Percentiles rank a stretch among this genome's conserved stretches.
Conservation (phyloP, 2,113 vertebrate species). For the Mustela nigripes region DNA sequence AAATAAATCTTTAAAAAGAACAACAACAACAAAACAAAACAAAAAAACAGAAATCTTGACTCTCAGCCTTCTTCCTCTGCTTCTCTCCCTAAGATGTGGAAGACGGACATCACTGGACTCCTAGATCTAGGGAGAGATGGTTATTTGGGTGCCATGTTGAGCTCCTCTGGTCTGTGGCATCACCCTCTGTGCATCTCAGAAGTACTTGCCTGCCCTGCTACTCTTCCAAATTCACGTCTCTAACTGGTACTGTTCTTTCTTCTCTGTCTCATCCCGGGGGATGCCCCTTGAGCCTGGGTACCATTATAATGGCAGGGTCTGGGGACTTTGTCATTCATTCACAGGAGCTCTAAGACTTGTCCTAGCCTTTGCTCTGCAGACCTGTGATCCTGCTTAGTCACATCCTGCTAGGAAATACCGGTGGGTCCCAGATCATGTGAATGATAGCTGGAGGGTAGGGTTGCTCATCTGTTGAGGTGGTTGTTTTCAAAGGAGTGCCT, state of each 20-base stretch:
- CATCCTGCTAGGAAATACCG: too few relatives aligned
- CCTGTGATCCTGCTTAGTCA: neutral
- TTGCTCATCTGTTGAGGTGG: too few relatives aligned
- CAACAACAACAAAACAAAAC: neutral
- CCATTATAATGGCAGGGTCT: fast-evolving
- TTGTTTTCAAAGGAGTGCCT: neutral
- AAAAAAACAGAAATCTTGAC: neutral
- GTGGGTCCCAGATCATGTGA: neutral
- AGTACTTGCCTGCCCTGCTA: fast-evolving
- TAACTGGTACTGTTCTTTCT: fast-evolving
- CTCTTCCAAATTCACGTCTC: neutral
- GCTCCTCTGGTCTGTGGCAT: neutral
- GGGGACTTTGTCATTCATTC: fast-evolving
- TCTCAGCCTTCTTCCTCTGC: neutral
- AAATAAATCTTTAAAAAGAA: neutral
- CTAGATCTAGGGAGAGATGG: fast-evolving
- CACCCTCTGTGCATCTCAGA: too few relatives aligned
- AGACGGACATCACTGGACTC: fast-evolving
- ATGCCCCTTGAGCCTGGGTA: fast-evolving
- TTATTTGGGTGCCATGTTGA: fast-evolving
- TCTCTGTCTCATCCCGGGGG: neutral
- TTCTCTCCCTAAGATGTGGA: neutral
- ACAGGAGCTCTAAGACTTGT: too few relatives aligned
- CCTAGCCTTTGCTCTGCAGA: too few relatives aligned
- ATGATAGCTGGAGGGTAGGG: neutral